Evolutionary conservation across 2,797 vertebrate genomes (phyloP).

Genomic region (Rhynchotus rufescens): DNA sequence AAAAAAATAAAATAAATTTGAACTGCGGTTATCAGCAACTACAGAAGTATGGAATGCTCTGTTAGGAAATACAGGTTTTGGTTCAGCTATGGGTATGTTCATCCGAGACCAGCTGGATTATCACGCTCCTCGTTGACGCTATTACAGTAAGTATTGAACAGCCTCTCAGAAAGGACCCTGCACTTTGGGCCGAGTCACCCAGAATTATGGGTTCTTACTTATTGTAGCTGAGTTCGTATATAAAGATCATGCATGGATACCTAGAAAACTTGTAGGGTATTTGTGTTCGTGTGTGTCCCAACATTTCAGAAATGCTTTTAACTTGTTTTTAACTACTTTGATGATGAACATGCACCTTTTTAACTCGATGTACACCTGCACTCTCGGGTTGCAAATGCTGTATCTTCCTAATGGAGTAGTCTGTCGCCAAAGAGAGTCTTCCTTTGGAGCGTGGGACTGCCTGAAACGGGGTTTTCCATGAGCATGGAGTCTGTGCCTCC

Average conservation of each 20-base stretch:
- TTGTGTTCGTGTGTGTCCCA: conserved; percentile 58
- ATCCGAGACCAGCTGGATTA: neutral
- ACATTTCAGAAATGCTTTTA: conserved; percentile 57
- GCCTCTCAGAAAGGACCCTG: neutral
- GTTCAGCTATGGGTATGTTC: neutral
- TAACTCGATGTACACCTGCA: conserved; percentile 32
- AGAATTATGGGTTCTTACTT: neutral
- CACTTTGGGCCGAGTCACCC: neutral
- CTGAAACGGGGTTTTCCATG: conserved; percentile 28
- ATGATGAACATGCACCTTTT: conserved; percentile 45
- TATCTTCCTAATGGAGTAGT: conserved; percentile 55
- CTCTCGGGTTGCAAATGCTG: conserved; percentile 60
- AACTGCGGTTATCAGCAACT: neutral
- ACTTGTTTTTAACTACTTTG: neutral
- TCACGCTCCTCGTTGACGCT: neutral
- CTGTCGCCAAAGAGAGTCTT: conserved; percentile 63
- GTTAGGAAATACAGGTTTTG: conserved; percentile 46
- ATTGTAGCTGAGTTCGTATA: neutral
- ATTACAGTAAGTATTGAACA: neutral
- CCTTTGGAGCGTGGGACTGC: conserved; percentile 36
- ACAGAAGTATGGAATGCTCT: neutral
- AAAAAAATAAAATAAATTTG: neutral
- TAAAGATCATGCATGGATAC: conserved; percentile 42
- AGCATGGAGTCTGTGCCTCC: conserved; percentile 50
- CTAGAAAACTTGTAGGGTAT: neutral